phyloP scores from a whole-genome alignment of 1,140 invertebrate genomes.

The Orius insidiosus region DNA sequence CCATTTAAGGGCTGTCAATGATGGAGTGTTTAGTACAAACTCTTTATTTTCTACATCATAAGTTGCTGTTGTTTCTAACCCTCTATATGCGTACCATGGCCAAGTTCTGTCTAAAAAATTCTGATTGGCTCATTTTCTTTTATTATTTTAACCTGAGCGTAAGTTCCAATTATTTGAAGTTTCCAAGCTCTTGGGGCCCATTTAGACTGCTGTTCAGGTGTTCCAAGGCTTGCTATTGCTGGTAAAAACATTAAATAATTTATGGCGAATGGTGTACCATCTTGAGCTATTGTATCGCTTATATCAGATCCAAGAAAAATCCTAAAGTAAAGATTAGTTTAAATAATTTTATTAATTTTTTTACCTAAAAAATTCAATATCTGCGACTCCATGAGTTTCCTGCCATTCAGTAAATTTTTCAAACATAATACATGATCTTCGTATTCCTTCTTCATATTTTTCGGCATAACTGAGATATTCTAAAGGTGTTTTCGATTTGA shows the following conservation, averaged over 20 bases:
- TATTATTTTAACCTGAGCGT: conserved; percentile 57
- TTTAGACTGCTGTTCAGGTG: conserved; percentile 64
- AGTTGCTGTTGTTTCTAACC: conserved; percentile 77
- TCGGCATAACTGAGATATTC: conserved; percentile 73
- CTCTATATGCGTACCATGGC: conserved; percentile 84
- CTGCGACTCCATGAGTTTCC: conserved; percentile 16
- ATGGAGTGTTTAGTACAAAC: conserved; percentile 76
- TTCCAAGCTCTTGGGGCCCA: conserved; percentile 74
- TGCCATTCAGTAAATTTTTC: conserved; percentile 43
- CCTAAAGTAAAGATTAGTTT: conserved; percentile 36
- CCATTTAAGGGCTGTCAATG: conserved; percentile 79
- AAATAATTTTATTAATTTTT: neutral
- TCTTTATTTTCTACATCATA: conserved; percentile 71
- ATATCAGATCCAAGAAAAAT: conserved; percentile 57
- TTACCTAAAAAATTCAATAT: conserved; percentile 21
- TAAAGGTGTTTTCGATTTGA: conserved; percentile 47
- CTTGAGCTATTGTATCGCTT: conserved; percentile 57
- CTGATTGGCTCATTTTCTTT: too few species aligned
- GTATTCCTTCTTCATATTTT: conserved; percentile 61
- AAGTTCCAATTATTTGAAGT: conserved; percentile 75
- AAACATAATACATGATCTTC: conserved; percentile 54
- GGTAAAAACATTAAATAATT: conserved; percentile 91
- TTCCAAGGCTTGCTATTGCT: conserved; percentile 70
- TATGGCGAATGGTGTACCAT: conserved; percentile 62
- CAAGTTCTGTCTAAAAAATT: conserved; percentile 73